phyloP scores from a whole-genome alignment of 2,888 invertebrate genomes.

The Mechanitis messenoides region DNA sequence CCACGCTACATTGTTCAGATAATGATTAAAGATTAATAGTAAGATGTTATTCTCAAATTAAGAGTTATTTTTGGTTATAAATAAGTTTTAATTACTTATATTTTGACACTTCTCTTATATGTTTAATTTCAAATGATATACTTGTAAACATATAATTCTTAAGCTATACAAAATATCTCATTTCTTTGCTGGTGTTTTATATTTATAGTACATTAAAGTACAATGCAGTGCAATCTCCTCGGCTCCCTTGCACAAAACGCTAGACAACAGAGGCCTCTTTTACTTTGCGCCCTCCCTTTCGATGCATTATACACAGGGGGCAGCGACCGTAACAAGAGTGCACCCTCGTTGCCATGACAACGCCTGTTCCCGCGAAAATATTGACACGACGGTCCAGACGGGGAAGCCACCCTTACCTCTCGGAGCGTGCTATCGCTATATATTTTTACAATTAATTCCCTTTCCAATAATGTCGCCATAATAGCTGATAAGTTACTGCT shows the following conservation, averaged over 20 bases:
- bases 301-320: constrained; percentile 60
- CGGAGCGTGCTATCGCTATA: constrained; percentile 52
- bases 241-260: constrained; percentile 55
- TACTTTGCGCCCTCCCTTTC: constrained; percentile 50
- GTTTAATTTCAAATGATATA: neutral
- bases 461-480: constrained; percentile 53
- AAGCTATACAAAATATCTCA: constrained; percentile 3
- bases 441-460: constrained; percentile 59
- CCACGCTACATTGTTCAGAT: no score
- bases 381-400: constrained; percentile 61
- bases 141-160: neutral
- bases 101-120: neutral
- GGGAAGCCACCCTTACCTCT: constrained; percentile 37
- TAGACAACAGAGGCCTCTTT: constrained; percentile 56
- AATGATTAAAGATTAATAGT: no score
- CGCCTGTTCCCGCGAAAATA: constrained; percentile 63
- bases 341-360: constrained; percentile 68
- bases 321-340: constrained; percentile 57
- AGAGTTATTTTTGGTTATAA: no score
- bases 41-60: no score
- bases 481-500: constrained; percentile 59
- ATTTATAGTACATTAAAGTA: constrained; percentile 28
- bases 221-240: constrained; percentile 32
- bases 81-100: no score
- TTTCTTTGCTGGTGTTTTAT: constrained; percentile 16